These are phyloP conservation scores for Passerina amoena DNA, from an alignment of 2,113 vertebrate genomes.

Conservation along the genomic window DNA sequence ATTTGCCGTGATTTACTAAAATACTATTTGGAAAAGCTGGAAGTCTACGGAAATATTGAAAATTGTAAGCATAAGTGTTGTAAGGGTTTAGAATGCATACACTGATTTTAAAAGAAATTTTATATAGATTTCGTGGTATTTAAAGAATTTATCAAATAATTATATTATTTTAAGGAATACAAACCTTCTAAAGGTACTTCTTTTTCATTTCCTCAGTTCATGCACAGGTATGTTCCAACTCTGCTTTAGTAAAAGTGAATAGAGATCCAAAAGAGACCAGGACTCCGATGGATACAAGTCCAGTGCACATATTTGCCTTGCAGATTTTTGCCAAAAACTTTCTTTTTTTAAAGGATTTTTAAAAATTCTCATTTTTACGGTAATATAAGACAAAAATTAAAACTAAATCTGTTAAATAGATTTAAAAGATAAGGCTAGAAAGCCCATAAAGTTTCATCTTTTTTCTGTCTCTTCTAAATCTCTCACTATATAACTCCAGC, in stretches of 20 bases:
- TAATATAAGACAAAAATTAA: neutral
- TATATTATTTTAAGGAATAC: neutral
- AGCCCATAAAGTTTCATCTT: neutral
- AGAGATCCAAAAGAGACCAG: neutral
- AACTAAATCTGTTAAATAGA: neutral
- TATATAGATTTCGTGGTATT: neutral
- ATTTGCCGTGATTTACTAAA: neutral
- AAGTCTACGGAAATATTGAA: neutral
- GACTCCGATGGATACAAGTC: neutral
- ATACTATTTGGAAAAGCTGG: neutral
- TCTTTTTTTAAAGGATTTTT: neutral
- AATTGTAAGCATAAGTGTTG: neutral
- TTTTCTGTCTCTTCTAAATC: neutral
- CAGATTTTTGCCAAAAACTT: neutral
- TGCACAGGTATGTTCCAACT: neutral
- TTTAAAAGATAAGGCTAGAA: neutral
- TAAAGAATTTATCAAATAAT: neutral
- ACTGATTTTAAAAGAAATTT: neutral
- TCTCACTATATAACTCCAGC: neutral
- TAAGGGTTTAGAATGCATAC: neutral
- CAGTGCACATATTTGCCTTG: neutral
- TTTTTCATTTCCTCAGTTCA: neutral
- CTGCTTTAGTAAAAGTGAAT: neutral
- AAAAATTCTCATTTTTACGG: neutral
- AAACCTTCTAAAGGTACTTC: neutral